These are phyloP conservation scores for Saccostrea glomerata DNA, from an alignment of 1,140 invertebrate genomes.

Conservation along the genomic window DNA sequence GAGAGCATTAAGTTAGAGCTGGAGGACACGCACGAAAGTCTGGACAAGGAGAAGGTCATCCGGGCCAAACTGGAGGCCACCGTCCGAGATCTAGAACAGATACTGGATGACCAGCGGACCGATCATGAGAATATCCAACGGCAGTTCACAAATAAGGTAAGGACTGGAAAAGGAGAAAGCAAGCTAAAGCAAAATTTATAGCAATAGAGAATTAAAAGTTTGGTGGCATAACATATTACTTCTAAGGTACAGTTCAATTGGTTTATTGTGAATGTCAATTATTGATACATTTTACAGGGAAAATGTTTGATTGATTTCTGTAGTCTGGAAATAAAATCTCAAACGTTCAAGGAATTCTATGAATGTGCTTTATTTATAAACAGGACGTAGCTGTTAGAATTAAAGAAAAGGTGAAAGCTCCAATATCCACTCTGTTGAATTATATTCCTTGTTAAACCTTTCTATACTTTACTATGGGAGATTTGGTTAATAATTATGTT, in stretches of 20 bases:
- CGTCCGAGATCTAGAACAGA: slow-evolving; percentile 66
- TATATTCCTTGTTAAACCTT: not conserved
- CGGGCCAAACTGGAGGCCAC: slow-evolving; percentile 58
- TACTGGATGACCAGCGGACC: slow-evolving; percentile 67
- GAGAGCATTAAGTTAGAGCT: slow-evolving; percentile 53
- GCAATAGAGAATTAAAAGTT: not conserved
- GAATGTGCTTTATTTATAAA: not conserved
- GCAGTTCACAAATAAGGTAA: slow-evolving; percentile 66
- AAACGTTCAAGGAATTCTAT: too few species aligned
- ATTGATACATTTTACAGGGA: not conserved
- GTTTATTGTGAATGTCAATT: not conserved
- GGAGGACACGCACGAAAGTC: slow-evolving; percentile 57
- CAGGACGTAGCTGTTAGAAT: slow-evolving; percentile 1
- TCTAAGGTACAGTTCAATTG: not conserved
- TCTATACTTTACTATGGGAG: not conserved
- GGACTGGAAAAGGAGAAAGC: not conserved
- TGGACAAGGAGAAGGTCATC: slow-evolving; percentile 57
- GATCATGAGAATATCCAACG: slow-evolving; percentile 70
- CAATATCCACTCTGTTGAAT: not conserved
- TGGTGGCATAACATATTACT: not conserved
- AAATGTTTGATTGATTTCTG: not conserved
- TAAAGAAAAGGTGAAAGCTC: slow-evolving; percentile 9
- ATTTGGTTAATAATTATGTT: not conserved
- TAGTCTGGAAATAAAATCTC: not conserved
- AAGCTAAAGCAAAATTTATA: not conserved